Percentiles rank a stretch among this genome's conserved stretches.
These are phyloP conservation scores for Sapayoa aenigma DNA, from an alignment of 2,113 vertebrate genomes.

Conservation along the genomic window DNA sequence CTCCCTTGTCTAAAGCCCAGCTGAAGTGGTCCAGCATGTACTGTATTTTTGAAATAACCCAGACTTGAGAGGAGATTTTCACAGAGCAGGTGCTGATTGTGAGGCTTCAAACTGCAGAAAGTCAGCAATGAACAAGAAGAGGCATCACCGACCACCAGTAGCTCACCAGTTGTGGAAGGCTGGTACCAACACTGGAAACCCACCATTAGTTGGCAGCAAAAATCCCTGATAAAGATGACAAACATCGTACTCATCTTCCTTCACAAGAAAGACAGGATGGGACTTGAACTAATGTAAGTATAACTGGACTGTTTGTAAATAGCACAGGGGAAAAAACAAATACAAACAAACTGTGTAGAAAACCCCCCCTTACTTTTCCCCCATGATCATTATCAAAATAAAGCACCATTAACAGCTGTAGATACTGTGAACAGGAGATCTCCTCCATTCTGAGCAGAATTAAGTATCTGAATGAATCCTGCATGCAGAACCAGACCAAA, in stretches of 20 bases:
- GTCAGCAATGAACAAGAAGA: neutral
- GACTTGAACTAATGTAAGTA: neutral
- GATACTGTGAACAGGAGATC: neutral
- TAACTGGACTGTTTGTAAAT: neutral
- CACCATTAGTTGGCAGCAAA: neutral
- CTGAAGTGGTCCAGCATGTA: neutral
- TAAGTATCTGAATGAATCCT: neutral
- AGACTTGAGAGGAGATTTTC: neutral
- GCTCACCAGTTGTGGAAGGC: neutral
- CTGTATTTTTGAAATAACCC: neutral
- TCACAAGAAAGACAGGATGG: neutral
- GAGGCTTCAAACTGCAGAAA: neutral
- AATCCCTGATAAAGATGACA: neutral
- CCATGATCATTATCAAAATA: neutral
- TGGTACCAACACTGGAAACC: neutral
- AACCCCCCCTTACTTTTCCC: neutral
- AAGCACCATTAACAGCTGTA: neutral
- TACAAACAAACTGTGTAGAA: neutral
- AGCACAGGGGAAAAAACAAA: neutral
- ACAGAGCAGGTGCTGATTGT: neutral
- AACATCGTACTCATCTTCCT: neutral
- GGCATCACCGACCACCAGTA: neutral
- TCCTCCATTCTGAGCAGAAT: neutral
- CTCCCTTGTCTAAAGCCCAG: neutral
- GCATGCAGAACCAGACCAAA: neutral